Evolutionary conservation across 2,113 vertebrate genomes (phyloP).

Genomic region (Phoxinus phoxinus): DNA sequence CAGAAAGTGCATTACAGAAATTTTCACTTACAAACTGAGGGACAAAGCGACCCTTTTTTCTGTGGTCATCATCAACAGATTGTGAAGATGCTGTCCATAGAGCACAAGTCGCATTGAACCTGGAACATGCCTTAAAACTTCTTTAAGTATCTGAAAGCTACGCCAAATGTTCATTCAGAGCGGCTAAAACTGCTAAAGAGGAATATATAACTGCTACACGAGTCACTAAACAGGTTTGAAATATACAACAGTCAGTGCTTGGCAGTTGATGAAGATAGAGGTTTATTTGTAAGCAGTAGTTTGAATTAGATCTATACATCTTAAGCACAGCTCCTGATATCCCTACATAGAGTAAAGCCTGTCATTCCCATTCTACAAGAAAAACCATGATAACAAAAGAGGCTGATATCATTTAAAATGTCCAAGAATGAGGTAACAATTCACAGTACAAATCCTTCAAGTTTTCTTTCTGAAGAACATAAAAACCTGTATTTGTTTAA

Average conservation of each 20-base stretch:
- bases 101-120: not conserved
- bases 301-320: slow-evolving; percentile 87
- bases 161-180: not conserved
- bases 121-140: not conserved
- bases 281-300: slow-evolving; percentile 91
- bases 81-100: not conserved
- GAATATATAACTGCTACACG: not conserved
- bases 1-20: not conserved
- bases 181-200: not conserved
- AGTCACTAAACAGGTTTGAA: slow-evolving; percentile 34
- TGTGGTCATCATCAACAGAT: not conserved
- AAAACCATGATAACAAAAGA: slow-evolving; percentile 68
- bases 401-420: slow-evolving; percentile 87
- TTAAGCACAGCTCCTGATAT: slow-evolving; percentile 85
- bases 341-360: slow-evolving; percentile 85
- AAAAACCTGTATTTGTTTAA: slow-evolving; percentile 83
- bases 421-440: slow-evolving; percentile 95
- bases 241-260: slow-evolving; percentile 79
- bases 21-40: not conserved
- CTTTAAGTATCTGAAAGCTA: not conserved
- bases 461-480: slow-evolving; percentile 92
- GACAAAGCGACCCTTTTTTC: not conserved
- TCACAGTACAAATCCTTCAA: slow-evolving; percentile 99
- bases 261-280: slow-evolving; percentile 85
- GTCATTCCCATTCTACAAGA: slow-evolving; percentile 80